Evolutionary conservation across 2,888 invertebrate genomes (phyloP).

Genomic region (Rotaria magnacalcarata): DNA sequence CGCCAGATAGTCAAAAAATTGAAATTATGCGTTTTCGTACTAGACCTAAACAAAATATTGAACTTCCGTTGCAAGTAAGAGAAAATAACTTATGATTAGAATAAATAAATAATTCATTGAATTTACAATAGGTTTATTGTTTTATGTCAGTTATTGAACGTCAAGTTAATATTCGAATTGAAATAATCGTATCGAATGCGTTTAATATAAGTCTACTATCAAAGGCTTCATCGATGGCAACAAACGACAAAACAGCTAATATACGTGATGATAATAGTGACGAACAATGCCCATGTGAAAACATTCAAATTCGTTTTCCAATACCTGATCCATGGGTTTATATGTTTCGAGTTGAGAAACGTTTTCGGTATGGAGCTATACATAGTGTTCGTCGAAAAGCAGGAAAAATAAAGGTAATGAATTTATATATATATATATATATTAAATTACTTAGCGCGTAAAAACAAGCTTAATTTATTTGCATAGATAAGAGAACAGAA

Average conservation of each 20-base stretch:
- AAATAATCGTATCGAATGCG: conserved; percentile 71
- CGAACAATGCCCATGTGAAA: conserved; percentile 71
- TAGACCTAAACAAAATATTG: conserved; percentile 67
- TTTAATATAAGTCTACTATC: conserved; percentile 2
- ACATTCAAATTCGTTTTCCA: conserved; percentile 83
- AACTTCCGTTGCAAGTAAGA: conserved; percentile 89
- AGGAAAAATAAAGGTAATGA: conserved; percentile 62
- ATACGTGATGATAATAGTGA: conserved; percentile 60
- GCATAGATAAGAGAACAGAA: too few species aligned
- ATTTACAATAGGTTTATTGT: conserved; percentile 23
- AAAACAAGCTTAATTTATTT: too few species aligned
- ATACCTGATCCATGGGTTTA: conserved; percentile 99
- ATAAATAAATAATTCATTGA: too few species aligned
- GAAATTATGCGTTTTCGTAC: conserved; percentile 91
- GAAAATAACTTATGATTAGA: neutral
- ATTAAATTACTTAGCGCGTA: too few species aligned
- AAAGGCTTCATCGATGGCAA: conserved; percentile 76
- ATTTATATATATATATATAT: neutral
- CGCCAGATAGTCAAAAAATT: conserved; percentile 93
- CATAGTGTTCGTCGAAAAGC: conserved; percentile 72
- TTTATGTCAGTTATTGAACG: conserved; percentile 53
- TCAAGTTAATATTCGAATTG: conserved; percentile 87
- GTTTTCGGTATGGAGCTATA: conserved; percentile 92
- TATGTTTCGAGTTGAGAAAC: conserved; percentile 91
- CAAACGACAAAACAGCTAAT: conserved; percentile 65